Evolutionary conservation across 2,113 vertebrate genomes (phyloP).

Genomic region (Cochlearius cochlearius): DNA sequence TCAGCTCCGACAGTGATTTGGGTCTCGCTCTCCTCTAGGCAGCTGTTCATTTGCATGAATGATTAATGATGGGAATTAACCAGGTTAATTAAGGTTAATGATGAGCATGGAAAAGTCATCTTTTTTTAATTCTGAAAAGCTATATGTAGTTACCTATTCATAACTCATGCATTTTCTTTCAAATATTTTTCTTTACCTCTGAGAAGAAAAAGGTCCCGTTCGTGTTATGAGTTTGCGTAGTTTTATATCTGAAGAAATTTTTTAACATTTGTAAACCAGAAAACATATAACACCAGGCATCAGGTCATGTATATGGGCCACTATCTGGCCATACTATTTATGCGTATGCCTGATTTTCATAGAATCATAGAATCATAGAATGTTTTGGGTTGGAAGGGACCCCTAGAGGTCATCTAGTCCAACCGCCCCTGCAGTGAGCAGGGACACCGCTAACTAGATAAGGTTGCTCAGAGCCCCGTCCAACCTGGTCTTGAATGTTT

Average conservation of each 20-base stretch:
- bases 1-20: not conserved
- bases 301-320: not conserved
- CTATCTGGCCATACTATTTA: not conserved
- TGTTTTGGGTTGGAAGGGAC: too few relatives aligned
- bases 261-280: not conserved
- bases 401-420: too few relatives aligned
- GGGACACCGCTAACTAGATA: too few relatives aligned
- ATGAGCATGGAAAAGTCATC: not conserved
- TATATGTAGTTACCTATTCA: not conserved
- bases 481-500: too few relatives aligned
- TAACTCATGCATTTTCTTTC: not conserved
- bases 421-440: too few relatives aligned
- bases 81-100: not conserved
- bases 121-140: not conserved
- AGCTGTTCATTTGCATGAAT: not conserved
- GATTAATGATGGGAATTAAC: not conserved
- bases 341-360: not conserved
- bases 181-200: not conserved
- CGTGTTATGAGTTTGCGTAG: not conserved
- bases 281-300: not conserved
- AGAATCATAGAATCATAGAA: too few relatives aligned
- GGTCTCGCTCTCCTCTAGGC: not conserved
- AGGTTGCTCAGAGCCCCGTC: too few relatives aligned
- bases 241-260: not conserved
- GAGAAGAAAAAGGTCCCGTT: not conserved